Evolutionary conservation across 2,113 vertebrate genomes (phyloP), one percentile per base, ranked within the genome.

Genomic region (Glaucidium brasilianum): DNA sequence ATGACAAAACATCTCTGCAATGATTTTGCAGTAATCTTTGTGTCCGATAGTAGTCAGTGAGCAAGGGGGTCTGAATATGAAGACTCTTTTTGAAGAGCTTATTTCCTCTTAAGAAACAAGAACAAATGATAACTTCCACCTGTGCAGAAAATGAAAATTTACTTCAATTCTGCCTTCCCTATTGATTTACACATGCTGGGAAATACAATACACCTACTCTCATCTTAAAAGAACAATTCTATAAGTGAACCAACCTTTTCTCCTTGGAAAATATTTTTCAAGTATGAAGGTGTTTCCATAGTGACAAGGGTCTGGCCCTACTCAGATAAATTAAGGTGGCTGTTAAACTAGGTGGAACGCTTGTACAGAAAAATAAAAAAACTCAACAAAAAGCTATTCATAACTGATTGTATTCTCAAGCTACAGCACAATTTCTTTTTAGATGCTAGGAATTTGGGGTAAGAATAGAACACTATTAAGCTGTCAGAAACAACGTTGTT

Each of bases 211-310:
- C 43, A 59, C 86, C 91, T 71, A 52, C 56, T 77, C 67, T 67
- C 21, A 63, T 73, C 81, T 85, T 83, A 58, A 63, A 91, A 92
- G 91, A 91, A 80, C 59, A 89, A 43, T 91, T 89, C 74, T 85
- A 3, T 83, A 95, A 85, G 37, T 55, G 71, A 96, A 77, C 23
- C 41, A 69, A 47, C 62, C 58, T 86, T 41, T 90, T 79, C 47
- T 89, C 12, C 69, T 85, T 73, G 53, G 62, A 90, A 97, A 96
- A 90, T 80, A 79, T 49, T 92, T 95, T 45, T 79, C 43, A 69
- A 83, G 63, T 71, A 67, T 9, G 4, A 81, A 93, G 58, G 39
- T 76, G 87, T 95, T 96, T 93, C 94, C 94, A 95, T 94, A 97
- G 96, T 76, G 92, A 97, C 81, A 82, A 22, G 59, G 45, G 49